Percentiles rank a stretch among this genome's conserved stretches.
Evolutionary conservation across 2,113 vertebrate genomes (phyloP).

Genomic region (Vanacampus margaritifer): DNA sequence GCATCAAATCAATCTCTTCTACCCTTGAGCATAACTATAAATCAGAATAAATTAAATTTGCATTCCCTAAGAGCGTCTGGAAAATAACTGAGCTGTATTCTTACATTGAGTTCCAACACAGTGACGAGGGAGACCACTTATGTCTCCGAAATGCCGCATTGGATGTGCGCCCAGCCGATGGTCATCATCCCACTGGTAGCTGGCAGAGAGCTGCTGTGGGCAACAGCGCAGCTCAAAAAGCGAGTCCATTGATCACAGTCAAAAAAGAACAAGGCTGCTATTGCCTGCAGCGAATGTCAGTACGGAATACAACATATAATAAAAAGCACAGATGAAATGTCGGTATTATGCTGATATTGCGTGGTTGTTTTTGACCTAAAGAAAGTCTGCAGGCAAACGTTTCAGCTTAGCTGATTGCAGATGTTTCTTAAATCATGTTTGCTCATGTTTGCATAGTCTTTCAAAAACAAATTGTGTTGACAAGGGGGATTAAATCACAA

Average conservation of each 20-base stretch:
- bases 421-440: background rate
- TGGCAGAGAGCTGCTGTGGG: conserved; percentile 49
- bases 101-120: conserved; percentile 37
- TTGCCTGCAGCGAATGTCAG: conserved; percentile 37
- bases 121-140: conserved; percentile 39
- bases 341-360: background rate
- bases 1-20: conserved; percentile 20
- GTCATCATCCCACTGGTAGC: conserved; percentile 51
- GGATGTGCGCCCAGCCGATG: conserved; percentile 53
- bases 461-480: conserved; percentile 4
- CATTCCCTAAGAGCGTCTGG: conserved; percentile 43
- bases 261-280: conserved; percentile 23
- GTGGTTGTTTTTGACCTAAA: conserved; percentile 9
- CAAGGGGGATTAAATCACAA: background rate
- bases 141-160: conserved; percentile 54
- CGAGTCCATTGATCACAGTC: conserved; percentile 51
- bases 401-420: conserved; percentile 4
- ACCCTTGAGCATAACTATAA: conserved; percentile 19
- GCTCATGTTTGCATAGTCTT: conserved; percentile 7
- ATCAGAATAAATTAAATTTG: conserved; percentile 54
- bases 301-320: conserved; percentile 20
- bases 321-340: conserved; percentile 21
- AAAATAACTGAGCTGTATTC: conserved; percentile 38
- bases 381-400: background rate
- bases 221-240: conserved; percentile 46